Evolutionary conservation across 1,140 invertebrate species (phyloP).

Genomic region (Drosophila serrata): DNA sequence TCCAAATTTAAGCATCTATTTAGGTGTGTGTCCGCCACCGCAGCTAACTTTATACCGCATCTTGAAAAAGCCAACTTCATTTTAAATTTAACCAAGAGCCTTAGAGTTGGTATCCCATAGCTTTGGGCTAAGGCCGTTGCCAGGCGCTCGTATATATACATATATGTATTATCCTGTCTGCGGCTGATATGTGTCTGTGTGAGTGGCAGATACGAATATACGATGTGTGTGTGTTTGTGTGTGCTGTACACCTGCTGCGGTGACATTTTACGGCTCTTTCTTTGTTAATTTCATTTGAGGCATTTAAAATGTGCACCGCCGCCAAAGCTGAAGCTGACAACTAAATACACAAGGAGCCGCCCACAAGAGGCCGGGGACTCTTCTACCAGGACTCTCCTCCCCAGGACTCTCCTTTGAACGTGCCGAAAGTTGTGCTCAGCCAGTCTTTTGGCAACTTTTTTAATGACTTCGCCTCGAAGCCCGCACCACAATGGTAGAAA

Average conservation of each 20-base stretch:
- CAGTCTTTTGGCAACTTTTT: conserved; percentile 79
- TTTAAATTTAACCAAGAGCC: conserved; percentile 67
- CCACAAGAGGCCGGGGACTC: neutral
- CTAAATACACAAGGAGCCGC: conserved; percentile 62
- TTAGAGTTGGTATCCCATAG: too few relatives aligned
- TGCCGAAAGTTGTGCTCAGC: conserved; percentile 59
- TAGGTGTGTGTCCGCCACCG: neutral
- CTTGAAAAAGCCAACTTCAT: conserved; percentile 56
- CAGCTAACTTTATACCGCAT: conserved; percentile 22
- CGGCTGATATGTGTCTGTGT: conserved; percentile 36
- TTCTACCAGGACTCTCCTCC: conserved; percentile 1
- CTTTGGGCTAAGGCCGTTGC: conserved; percentile 54
- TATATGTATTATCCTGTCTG: conserved; percentile 4
- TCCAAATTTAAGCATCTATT: too few relatives aligned
- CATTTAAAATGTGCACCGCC: conserved; percentile 77
- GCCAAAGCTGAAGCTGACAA: conserved; percentile 73
- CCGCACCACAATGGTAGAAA: conserved; percentile 46
- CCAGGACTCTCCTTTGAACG: conserved; percentile 27
- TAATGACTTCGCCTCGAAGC: conserved; percentile 68
- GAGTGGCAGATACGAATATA: too few relatives aligned
- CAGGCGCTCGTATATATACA: neutral
- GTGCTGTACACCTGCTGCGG: conserved; percentile 66
- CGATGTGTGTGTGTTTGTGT: conserved; percentile 12
- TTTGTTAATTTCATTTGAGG: conserved; percentile 83
- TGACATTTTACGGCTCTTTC: conserved; percentile 81